phyloP scores from a whole-genome alignment of 30 jellyfish, hydroid and myxozoan species.

The Aurelia coerulea region DNA sequence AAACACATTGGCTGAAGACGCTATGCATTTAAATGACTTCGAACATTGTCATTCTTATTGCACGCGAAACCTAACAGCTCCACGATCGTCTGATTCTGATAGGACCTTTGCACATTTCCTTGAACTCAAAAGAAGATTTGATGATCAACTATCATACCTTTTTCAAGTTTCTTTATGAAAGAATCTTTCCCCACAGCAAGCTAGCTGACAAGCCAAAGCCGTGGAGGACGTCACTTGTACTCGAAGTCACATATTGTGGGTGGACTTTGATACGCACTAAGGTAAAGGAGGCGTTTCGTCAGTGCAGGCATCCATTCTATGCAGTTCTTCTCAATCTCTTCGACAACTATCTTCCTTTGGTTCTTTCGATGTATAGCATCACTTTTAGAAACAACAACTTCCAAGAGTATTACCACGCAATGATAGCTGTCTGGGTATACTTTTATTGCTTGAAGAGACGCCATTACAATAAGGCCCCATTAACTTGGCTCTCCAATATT shows the following conservation, averaged over 20 bases:
- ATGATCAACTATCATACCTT: no score
- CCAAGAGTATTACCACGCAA: neutral
- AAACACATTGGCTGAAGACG: neutral
- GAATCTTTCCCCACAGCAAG: neutral
- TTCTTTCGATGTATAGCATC: no score
- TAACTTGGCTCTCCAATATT: conserved; percentile 18
- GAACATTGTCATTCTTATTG: neutral
- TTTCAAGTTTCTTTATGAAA: no score
- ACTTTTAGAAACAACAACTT: neutral
- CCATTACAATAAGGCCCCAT: neutral
- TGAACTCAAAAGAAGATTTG: no score
- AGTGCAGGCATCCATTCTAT: conserved; percentile 16
- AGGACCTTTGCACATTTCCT: conserved; percentile 2
- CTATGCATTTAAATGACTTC: neutral
- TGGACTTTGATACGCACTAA: conserved; percentile 9
- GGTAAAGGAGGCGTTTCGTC: neutral
- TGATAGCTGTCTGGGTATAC: no score
- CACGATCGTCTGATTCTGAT: conserved; percentile 1
- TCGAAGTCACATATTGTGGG: neutral
- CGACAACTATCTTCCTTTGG: neutral
- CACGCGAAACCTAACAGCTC: neutral
- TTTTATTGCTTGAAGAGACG: neutral
- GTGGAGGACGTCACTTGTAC: conserved; percentile 16
- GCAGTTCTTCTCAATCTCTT: neutral
- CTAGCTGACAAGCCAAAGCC: conserved; percentile 6